Conservation (phyloP, 2,888 invertebrate genomes). For the Nesidiocoris tenuis region DNA sequence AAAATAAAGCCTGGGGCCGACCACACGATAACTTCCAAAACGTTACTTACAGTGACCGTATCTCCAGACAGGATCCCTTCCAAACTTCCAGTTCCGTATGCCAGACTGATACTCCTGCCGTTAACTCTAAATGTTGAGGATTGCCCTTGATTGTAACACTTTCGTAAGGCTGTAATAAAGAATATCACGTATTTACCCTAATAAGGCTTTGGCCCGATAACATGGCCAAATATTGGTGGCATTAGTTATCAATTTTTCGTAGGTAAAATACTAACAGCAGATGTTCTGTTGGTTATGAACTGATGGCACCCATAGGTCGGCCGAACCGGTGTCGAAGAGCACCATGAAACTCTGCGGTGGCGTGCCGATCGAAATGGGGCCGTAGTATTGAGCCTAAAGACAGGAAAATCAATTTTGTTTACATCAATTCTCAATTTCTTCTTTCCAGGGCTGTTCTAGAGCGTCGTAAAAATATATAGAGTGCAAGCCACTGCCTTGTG, state of each 20-base stretch:
- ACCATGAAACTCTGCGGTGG: not conserved
- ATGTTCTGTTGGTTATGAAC: not conserved
- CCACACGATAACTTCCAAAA: too few species aligned
- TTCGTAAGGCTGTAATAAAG: not conserved
- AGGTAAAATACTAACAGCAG: not conserved
- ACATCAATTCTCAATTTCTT: too few species aligned
- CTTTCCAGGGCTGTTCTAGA: too few species aligned
- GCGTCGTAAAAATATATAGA: too few species aligned
- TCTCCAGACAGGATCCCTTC: slow-evolving; percentile 10
- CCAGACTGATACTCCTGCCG: not conserved
- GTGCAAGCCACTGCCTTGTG: too few species aligned
- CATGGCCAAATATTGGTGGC: too few species aligned
- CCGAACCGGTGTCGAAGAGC: not conserved
- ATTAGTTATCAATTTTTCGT: too few species aligned
- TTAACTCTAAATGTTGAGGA: slow-evolving; percentile 10
- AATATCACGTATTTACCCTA: too few species aligned
- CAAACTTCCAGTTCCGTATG: slow-evolving; percentile 33
- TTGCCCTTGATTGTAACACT: slow-evolving; percentile 9
- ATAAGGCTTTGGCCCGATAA: too few species aligned
- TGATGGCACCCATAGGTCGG: not conserved
- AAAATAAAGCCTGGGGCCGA: too few species aligned
- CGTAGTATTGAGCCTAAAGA: not conserved
- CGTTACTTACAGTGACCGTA: slow-evolving; percentile 10
- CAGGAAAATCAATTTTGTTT: too few species aligned
- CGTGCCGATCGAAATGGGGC: not conserved